phyloP scores from a whole-genome alignment of 1,140 invertebrate genomes.

The Hesperophylax magnus region DNA sequence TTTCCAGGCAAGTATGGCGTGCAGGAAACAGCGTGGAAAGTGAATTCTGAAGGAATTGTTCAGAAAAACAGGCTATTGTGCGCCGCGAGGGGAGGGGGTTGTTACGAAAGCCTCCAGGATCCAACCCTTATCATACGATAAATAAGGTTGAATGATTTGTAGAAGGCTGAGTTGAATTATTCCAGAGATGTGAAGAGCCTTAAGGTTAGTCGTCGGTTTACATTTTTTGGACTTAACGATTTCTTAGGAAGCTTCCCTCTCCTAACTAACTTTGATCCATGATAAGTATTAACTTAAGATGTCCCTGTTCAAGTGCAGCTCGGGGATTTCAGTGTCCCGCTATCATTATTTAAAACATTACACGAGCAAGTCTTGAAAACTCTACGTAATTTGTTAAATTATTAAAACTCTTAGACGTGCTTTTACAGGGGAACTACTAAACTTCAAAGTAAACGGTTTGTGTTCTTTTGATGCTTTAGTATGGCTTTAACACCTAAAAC shows the following conservation, averaged over 20 bases:
- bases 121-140: constrained; percentile 18
- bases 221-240: background rate
- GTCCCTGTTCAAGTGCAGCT: too few relatives aligned
- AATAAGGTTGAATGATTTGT: constrained; percentile 26
- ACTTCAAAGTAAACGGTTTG: too few relatives aligned
- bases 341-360: too few relatives aligned
- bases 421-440: too few relatives aligned
- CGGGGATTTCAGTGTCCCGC: too few relatives aligned
- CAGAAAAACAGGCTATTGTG: constrained; percentile 16
- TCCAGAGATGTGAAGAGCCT: background rate
- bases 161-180: constrained; percentile 25
- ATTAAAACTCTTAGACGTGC: too few relatives aligned
- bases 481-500: too few relatives aligned
- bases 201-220: background rate
- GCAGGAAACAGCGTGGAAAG: background rate
- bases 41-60: constrained; percentile 9
- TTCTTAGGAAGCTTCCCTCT: background rate
- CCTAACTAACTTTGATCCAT: background rate
- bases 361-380: too few relatives aligned
- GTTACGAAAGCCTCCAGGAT: constrained; percentile 24
- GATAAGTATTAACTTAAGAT: too few relatives aligned
- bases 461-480: too few relatives aligned
- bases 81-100: background rate
- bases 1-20: background rate
- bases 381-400: too few relatives aligned